phyloP scores from a whole-genome alignment of 1,140 invertebrate species.

The Adelges cooleyi region DNA sequence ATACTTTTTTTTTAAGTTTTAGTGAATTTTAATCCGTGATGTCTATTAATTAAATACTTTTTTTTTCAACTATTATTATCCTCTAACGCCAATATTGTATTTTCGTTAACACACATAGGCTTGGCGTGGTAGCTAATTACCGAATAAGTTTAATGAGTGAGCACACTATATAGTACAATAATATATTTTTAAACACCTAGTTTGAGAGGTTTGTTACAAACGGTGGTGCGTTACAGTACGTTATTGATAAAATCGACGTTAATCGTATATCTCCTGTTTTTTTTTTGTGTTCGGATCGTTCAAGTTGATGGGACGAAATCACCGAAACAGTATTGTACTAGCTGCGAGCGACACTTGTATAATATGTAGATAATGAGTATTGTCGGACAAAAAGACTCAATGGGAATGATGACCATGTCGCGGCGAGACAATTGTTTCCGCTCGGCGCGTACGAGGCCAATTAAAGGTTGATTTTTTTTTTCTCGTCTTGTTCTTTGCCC shows the following conservation, averaged over 20 bases:
- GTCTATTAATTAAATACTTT: too few species aligned
- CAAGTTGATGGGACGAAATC: too few species aligned
- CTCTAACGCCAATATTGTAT: too few species aligned
- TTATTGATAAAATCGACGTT: background rate
- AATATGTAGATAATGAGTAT: background rate
- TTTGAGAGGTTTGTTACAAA: too few species aligned
- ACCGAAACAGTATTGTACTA: background rate
- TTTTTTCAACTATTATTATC: too few species aligned
- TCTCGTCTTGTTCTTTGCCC: background rate
- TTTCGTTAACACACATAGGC: too few species aligned
- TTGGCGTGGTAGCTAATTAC: too few species aligned
- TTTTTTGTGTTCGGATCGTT: background rate
- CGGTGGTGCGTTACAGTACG: background rate
- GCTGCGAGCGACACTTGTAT: too few species aligned
- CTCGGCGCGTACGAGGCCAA: constrained; percentile 25
- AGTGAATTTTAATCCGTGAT: too few species aligned
- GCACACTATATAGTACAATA: background rate
- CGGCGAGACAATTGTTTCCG: constrained; percentile 10
- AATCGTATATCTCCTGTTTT: constrained; percentile 7
- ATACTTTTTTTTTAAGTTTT: too few species aligned
- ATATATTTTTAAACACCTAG: too few species aligned
- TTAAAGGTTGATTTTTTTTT: constrained; percentile 14
- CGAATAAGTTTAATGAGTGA: too few species aligned
- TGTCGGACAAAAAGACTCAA: background rate
- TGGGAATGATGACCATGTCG: constrained; percentile 15